phyloP scores from a whole-genome alignment of 1,140 invertebrate genomes.

The Drosophila nikananu region DNA sequence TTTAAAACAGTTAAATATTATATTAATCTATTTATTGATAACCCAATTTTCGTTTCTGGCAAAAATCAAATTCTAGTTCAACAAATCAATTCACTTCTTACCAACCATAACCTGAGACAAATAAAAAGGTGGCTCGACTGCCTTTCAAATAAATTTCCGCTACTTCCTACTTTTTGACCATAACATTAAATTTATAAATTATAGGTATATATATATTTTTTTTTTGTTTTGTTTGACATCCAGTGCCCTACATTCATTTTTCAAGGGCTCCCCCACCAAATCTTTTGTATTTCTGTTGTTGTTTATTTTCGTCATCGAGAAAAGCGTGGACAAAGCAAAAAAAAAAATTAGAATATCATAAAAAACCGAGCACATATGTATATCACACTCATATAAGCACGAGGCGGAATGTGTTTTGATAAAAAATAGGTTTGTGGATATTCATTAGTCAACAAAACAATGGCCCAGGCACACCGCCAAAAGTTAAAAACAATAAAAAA shows the following conservation, averaged over 20 bases:
- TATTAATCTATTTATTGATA: neutral
- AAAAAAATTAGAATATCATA: conserved; percentile 21
- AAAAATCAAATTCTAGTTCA: neutral
- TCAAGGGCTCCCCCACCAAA: conserved; percentile 27
- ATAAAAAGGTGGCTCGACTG: neutral
- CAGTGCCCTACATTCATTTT: conserved; percentile 38
- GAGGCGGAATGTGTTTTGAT: conserved; percentile 26
- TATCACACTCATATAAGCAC: neutral
- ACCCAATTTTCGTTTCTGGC: neutral
- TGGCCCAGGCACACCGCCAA: neutral
- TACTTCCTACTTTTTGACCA: conserved; percentile 18
- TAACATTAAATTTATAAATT: too few species aligned
- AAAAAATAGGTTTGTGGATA: conserved; percentile 36
- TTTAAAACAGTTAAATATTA: neutral
- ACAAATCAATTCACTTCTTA: neutral
- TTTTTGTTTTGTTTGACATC: conserved; percentile 6
- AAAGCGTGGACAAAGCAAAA: conserved; percentile 30
- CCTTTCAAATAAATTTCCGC: conserved; percentile 1
- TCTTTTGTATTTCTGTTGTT: conserved; percentile 17
- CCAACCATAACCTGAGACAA: neutral
- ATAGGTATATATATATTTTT: too few species aligned
- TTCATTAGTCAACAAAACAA: conserved; percentile 42
- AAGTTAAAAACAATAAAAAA: conserved; percentile 11
- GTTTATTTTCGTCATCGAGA: conserved; percentile 54
- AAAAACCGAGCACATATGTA: conserved; percentile 7